Evolutionary conservation across 2,888 invertebrate genomes (phyloP), one percentile per base, ranked within the genome.

Genomic region (Noctuana brunneofusca): DNA sequence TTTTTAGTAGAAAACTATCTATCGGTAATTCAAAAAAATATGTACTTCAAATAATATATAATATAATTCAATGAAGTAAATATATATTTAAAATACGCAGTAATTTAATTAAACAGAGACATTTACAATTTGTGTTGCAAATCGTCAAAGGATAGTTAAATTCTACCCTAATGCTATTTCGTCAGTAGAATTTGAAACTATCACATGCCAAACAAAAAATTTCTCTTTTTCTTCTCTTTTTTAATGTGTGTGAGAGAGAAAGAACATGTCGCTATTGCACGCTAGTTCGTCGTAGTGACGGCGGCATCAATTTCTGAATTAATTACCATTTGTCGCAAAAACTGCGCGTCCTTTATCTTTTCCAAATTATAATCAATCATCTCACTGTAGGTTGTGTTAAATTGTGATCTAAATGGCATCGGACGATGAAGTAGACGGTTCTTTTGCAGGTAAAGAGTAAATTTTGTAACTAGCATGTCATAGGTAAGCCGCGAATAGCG

Each of bases 351-450:
- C 90, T 87, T 86, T 89, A 87, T 86, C 84, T 84, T 89, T 87
- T 85, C 83, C 84, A 83, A 81, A 83, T 81, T 76, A 81, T 85
- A 88, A 86, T 84, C 80, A 81, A 79, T 76, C 71, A 82, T 80
- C 76, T 83, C 76, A 78, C 75, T 75, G 70, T 73, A 74, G 71
- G 72, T 87, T 85, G 86, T 86, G 80, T 78, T 80, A 77, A 80
- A 84, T 80, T 81, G 80, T 85, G 76, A 72, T 82, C 77, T 84
- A 86, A 87, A 96, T 96, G 96, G 96, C 96, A 88, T 96, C 96
- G 70, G 96, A 96, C 80, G 96, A 96, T 82, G 96, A 96, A 91
- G 94, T 96, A 84, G 96, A 96, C 79, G 97, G 96, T 84, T 95
- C 94, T 85, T 95, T 95, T 83, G 96, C 96, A 93, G 96, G 97